A percentile compares a stretch with the other conserved stretches of the same genome.
phyloP scores from a whole-genome alignment of 2,113 vertebrate genomes.

The Atherinomorus stipes region DNA sequence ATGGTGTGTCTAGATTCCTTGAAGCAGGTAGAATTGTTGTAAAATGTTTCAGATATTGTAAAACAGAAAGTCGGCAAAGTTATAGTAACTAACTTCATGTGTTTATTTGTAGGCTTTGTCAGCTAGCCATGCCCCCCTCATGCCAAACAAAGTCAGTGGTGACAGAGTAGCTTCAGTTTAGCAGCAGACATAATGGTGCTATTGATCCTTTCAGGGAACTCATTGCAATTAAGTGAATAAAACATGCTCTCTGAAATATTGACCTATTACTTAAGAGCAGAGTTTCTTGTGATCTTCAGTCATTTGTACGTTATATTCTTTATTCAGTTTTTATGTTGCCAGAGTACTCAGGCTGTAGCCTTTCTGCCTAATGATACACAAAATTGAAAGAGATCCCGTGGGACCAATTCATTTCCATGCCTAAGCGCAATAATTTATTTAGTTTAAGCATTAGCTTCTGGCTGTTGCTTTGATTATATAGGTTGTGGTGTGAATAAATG shows the following conservation, averaged over 20 bases:
- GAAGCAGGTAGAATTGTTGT: not conserved
- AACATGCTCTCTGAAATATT: conserved; percentile 15
- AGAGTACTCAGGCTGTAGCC: not conserved
- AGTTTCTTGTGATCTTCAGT: conserved; percentile 4
- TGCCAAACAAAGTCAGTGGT: conserved; percentile 3
- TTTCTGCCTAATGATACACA: conserved; percentile 30
- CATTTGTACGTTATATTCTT: conserved; percentile 14
- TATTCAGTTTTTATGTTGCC: not conserved
- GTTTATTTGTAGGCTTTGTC: not conserved
- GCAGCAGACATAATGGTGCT: not conserved
- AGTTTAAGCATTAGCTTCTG: conserved; percentile 1
- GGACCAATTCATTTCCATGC: conserved; percentile 38
- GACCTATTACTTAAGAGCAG: not conserved
- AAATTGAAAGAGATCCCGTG: conserved; percentile 45
- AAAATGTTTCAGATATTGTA: not conserved
- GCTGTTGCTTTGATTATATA: not conserved
- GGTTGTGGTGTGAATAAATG: not conserved
- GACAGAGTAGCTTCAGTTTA: conserved; percentile 4
- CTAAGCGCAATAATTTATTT: conserved; percentile 23
- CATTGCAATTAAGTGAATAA: conserved; percentile 7
- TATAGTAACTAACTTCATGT: not conserved
- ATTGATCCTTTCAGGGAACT: not conserved
- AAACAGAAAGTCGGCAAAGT: not conserved
- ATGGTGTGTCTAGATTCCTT: not conserved
- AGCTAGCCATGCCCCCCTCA: not conserved